Conservation (phyloP, 2,888 invertebrate species). For the Drosophila quasianomalipes region DNA sequence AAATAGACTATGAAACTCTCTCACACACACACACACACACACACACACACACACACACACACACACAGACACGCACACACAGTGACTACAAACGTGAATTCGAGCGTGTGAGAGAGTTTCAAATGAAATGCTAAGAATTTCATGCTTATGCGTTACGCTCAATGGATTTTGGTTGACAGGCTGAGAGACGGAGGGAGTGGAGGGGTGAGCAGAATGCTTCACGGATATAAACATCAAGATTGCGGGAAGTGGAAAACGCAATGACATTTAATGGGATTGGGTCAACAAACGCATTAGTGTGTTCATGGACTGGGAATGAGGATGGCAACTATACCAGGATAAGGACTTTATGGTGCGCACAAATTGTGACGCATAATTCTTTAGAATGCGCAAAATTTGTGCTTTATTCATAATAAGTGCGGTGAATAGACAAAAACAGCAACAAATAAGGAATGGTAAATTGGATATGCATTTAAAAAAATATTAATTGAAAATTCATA, state of each 20-base stretch:
- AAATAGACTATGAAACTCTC: slow-evolving; percentile 60
- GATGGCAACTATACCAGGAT: slow-evolving; percentile 1
- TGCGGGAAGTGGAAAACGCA: slow-evolving; percentile 15
- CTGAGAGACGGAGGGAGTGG: slow-evolving; percentile 2
- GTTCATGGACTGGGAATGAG: slow-evolving; percentile 8
- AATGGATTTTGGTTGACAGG: slow-evolving; percentile 54
- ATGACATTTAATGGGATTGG: slow-evolving; percentile 41
- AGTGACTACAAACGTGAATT: not conserved
- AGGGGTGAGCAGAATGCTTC: not conserved
- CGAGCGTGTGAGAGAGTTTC: slow-evolving; percentile 11
- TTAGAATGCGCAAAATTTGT: slow-evolving; percentile 10
- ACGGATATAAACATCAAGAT: slow-evolving; percentile 23
- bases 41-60: not conserved
- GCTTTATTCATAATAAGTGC: slow-evolving; percentile 10
- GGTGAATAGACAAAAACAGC: not conserved
- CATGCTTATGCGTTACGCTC: slow-evolving; percentile 51
- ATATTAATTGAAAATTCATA: not conserved
- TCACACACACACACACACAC: slow-evolving; percentile 3
- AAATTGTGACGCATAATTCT: slow-evolving; percentile 22
- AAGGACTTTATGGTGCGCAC: slow-evolving; percentile 26
- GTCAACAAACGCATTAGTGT: slow-evolving; percentile 49
- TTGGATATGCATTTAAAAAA: too few relatives aligned
- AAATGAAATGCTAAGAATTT: slow-evolving; percentile 49
- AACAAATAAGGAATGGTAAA: not conserved
- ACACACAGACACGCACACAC: not conserved